phyloP scores from a whole-genome alignment of 2,888 invertebrate genomes.

The Idaea biselata region DNA sequence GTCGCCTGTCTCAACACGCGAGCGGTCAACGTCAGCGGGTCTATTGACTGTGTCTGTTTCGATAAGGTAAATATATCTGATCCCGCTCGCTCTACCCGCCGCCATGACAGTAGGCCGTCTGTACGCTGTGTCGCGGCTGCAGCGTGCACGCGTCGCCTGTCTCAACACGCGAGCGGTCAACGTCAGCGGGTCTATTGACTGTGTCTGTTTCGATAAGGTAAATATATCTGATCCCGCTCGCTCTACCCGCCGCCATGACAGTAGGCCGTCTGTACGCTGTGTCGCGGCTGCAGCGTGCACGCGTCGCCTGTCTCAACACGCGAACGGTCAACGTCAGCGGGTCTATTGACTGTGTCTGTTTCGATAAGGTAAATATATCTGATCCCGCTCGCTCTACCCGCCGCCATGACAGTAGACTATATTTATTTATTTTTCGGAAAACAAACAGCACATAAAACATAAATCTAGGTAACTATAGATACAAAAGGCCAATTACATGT shows the following conservation, averaged over 20 bases:
- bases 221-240: slow-evolving; percentile 89
- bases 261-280: slow-evolving; percentile 96
- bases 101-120: slow-evolving; percentile 97
- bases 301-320: slow-evolving; percentile 95
- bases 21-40: slow-evolving; percentile 95
- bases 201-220: slow-evolving; percentile 95
- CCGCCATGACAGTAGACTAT: slow-evolving; percentile 98
- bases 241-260: slow-evolving; percentile 97
- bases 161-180: slow-evolving; percentile 96
- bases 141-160: slow-evolving; percentile 90
- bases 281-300: slow-evolving; percentile 86
- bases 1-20: slow-evolving; percentile 96
- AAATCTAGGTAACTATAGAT: no score
- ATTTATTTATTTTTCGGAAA: no score
- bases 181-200: slow-evolving; percentile 93
- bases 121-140: slow-evolving; percentile 92
- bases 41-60: slow-evolving; percentile 93
- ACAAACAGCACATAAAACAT: no score
- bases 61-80: slow-evolving; percentile 87
- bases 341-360: slow-evolving; percentile 92
- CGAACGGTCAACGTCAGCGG: slow-evolving; percentile 96
- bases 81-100: slow-evolving; percentile 96
- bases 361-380: slow-evolving; percentile 87
- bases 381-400: slow-evolving; percentile 97
- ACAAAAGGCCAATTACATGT: no score